Evolutionary conservation across 2,797 vertebrate genomes (phyloP), one percentile per base, ranked within the genome.

Genomic region (Adelosebastes latens): DNA sequence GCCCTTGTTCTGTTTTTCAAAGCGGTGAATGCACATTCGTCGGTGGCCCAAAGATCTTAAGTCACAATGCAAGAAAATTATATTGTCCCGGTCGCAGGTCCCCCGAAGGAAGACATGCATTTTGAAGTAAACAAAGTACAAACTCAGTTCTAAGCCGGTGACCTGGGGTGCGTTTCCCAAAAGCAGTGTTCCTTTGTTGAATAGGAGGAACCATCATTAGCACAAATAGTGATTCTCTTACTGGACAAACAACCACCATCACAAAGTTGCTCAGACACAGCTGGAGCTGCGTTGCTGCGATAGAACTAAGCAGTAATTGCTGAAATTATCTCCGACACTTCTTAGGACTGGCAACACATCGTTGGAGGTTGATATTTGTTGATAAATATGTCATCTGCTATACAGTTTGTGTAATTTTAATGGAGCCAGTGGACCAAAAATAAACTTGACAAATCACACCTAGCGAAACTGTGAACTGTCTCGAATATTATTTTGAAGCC

Each of bases 91-190:
- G 60, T 25, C 22, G 1, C 55, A 76, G 55, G 20, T 80, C 22
- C 16, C 58, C 68, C 9, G 22, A 22, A 61, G 79, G 60, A 66
- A 61, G 32, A n/a, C 27, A 14, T 13, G 42, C 62, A 73, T 66
- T 78, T 79, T 72, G 66, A 77, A 79, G 70, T 77, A 83, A 88
- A 86, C 77, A 89, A 83, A 75, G 46, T 24, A 83, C 8, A 63
- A 74, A 72, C 61, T 32, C 9, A 55, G 52, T 34, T 68, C 20
- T 63, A 11, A 78, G 72, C 16, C 25, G 72, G 72, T 69, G 83
- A 87, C 74, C 74, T 46, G 66, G 2, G 32, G 53, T 36, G 77
- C 5, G 1, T 62, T 74, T 77, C 52, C 42, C 10, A 24, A 12
- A 63, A 29, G 82, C 25, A 32, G 1, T 27, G 29, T 14, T 65